Base-by-base conservation (phyloP, 2,113 vertebrate genomes). In the Daubentonia madagascariensis region DNA sequence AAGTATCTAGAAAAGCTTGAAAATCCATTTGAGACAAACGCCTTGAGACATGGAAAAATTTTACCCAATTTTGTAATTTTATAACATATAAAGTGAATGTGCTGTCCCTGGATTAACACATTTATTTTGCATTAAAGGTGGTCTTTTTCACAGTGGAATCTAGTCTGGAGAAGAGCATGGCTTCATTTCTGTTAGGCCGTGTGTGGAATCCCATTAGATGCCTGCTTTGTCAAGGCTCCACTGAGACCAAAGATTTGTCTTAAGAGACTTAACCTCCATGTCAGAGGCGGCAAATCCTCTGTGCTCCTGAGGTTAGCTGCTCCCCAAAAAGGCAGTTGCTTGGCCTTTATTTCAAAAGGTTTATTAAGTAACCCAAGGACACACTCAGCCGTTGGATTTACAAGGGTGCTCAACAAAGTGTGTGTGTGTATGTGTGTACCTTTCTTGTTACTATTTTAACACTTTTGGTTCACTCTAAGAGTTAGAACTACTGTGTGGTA, bases 1-100 rank as follows among this genome's bases (percentile, higher is more conserved):
- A 92, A 76, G 5, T 85, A 89, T 79, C 43, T 43, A 1, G 91
- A 75, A 81, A 90, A 94, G 37, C 48, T 89, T 92, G 54, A 83
- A 96, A 96, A 92, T 87, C 45, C 40, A 54, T 84, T 92, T 61
- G 45, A 95, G 37, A 79, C 57, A 86, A 96, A 65, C 95, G 70
- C n/a, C 57, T 94, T 48, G 78, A 65, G 25, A 90, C n/a, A 11
- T 67, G 73, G 76, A 94, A 63, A 88, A 75, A 20, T 65, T 97
- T 94, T 90, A 52, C 22, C 45, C 13, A 61, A 6, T 70, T 95
- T 72, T 80, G 30, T 85, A 78, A 43, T 96, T 94, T 96, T 79
- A 67, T 70, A 70, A 89, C 35, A 78, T 8, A 35, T 85, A 67
- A 90, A 81, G 70, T 75, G 65, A 89, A 72, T 72, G 40, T 89